Evolutionary conservation across 2,113 vertebrate genomes (phyloP).

Genomic region (Phalacrocorax aristotelis): DNA sequence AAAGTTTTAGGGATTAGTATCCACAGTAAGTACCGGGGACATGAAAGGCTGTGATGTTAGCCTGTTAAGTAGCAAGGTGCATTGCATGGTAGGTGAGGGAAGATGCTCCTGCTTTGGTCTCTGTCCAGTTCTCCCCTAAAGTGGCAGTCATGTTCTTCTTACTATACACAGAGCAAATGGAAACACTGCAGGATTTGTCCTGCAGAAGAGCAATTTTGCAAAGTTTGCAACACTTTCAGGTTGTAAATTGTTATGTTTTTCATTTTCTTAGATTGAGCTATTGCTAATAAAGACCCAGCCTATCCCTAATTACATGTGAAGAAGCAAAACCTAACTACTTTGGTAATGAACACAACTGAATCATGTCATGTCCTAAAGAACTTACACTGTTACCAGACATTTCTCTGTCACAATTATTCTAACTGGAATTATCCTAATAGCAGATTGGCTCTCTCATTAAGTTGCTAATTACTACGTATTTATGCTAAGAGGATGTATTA

Average conservation of each 20-base stretch:
- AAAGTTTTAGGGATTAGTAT: background rate
- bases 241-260: background rate
- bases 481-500: background rate
- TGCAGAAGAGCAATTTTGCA: background rate
- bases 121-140: background rate
- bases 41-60: background rate
- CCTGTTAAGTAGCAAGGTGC: background rate
- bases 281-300: background rate
- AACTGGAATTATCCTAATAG: background rate
- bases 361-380: background rate
- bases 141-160: background rate
- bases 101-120: background rate
- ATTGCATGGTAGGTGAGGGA: background rate
- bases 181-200: background rate
- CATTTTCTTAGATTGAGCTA: background rate
- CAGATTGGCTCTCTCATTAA: constrained; percentile 8
- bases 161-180: background rate
- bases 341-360: background rate
- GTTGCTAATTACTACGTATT: background rate
- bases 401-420: background rate
- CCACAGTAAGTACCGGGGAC: background rate
- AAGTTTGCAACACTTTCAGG: background rate
- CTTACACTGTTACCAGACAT: background rate
- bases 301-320: background rate
- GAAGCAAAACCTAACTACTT: background rate